A percentile compares a stretch with the other conserved stretches of the same genome.
These are phyloP conservation scores for Malurus elegans DNA, from an alignment of 2,113 vertebrate species.

Conservation along the genomic window DNA sequence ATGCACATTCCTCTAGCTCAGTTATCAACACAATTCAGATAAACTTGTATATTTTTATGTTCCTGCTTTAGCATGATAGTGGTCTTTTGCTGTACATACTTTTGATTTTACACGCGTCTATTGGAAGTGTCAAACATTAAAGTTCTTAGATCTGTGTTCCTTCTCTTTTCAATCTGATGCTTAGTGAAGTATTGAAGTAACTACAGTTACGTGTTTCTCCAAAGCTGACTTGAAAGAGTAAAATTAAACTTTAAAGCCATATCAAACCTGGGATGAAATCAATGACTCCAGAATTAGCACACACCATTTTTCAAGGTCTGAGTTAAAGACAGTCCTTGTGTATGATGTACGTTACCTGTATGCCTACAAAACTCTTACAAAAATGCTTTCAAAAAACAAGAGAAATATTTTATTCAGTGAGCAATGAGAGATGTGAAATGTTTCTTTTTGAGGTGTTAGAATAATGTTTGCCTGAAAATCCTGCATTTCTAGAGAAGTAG, in stretches of 20 bases:
- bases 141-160: background rate
- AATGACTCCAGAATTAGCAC: background rate
- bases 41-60: conserved; percentile 22
- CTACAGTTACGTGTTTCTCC: background rate
- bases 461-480: background rate
- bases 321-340: background rate
- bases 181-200: background rate
- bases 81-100: conserved; percentile 7
- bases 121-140: background rate
- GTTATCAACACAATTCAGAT: conserved; percentile 22
- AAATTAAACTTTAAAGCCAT: background rate
- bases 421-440: background rate
- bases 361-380: background rate
- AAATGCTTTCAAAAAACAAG: background rate
- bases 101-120: conserved; percentile 23
- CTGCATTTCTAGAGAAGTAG: background rate
- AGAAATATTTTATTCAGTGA: background rate
- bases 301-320: background rate
- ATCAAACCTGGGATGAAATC: background rate
- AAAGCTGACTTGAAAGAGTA: background rate
- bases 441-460: background rate
- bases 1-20: conserved; percentile 9
- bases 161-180: background rate
- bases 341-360: background rate
- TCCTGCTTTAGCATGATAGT: background rate